Evolutionary conservation across 2,888 invertebrate species (phyloP).

Genomic region (Hydrotaea cyrtoneurina): DNA sequence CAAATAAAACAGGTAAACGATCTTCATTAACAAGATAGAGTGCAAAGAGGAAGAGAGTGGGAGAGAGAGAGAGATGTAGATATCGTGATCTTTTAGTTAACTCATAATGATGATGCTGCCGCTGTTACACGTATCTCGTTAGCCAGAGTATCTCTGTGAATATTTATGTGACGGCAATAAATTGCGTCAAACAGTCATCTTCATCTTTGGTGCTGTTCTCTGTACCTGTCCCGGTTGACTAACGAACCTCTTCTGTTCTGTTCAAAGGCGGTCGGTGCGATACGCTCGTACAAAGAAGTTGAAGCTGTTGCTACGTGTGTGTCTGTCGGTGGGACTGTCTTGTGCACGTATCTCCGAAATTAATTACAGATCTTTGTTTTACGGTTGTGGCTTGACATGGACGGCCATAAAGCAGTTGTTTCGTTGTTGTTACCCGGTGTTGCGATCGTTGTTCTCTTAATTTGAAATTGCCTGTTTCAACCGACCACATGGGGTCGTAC

Average conservation of each 20-base stretch:
- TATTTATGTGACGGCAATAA: slow-evolving; percentile 50
- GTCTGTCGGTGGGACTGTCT: neutral
- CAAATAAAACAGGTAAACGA: slow-evolving; percentile 57
- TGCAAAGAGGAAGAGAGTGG: neutral
- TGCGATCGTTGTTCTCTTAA: slow-evolving; percentile 39
- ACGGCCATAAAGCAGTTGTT: slow-evolving; percentile 8
- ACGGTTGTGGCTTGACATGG: neutral
- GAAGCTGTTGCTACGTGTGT: neutral
- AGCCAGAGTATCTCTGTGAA: neutral
- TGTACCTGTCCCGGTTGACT: slow-evolving; percentile 19
- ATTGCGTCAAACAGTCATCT: slow-evolving; percentile 55
- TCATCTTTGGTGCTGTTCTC: neutral
- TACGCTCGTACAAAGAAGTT: neutral
- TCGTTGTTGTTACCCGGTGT: slow-evolving; percentile 9
- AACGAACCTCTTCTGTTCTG: neutral
- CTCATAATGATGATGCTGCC: neutral
- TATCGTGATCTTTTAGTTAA: slow-evolving; percentile 7
- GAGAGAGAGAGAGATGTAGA: slow-evolving; percentile 1
- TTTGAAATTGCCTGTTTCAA: slow-evolving; percentile 6
- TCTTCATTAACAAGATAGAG: slow-evolving; percentile 23
- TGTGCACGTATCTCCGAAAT: slow-evolving; percentile 21
- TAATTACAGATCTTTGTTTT: slow-evolving; percentile 43
- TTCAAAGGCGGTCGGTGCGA: slow-evolving; percentile 22
- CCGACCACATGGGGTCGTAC: slow-evolving; percentile 50
- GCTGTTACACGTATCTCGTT: slow-evolving; percentile 21